Evolutionary conservation across 2,113 vertebrate genomes (phyloP), one percentile per base, ranked within the genome.

Genomic region (Platysternon megacephalum): DNA sequence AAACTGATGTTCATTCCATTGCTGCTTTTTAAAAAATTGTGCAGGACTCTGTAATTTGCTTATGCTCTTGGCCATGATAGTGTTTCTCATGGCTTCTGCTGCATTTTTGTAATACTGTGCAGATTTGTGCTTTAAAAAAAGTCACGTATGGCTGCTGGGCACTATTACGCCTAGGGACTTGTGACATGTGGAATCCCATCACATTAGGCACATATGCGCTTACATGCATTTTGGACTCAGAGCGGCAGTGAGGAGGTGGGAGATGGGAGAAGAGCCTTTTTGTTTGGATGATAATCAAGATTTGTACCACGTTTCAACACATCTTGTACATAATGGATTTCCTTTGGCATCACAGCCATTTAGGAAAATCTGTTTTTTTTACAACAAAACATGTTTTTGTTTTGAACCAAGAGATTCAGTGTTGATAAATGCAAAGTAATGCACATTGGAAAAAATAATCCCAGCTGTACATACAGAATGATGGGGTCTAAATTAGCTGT

Each of bases 61-160:
- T 56, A 52, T 86, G n/a, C 9, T 39, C n/a, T 72, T 72, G 56
- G 53, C 21, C 56, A 16, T 78, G 83, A 55, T 12, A 56, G 21
- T 87, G 22, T 16, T 53, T 86, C 83, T 72, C 1, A 0, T 49
- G 28, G n/a, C 65, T 80, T 95, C 82, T 89, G n/a, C 32, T 35
- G 1, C 65, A 49, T 35, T 68, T 91, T 61, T 13, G 58, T 42
- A 91, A 65, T 14, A 65, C 52, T 48, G 58, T 86, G n/a, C 52
- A 56, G 46, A 58, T 86, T 84, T 90, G 48, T 48, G n/a, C 79
- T 93, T 44, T 76, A 65, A 84, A 86, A 82, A 56, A 91, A 95
- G 80, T 86, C 10, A 28, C 29, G 1, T 46, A 42, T 65, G 76
- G 6, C 42, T 94, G 89, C 48, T 95, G 79, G 61, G 61, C 44